Evolutionary conservation across 2,797 vertebrate genomes (phyloP).

Genomic region (Phrynocephalus vlangalii): DNA sequence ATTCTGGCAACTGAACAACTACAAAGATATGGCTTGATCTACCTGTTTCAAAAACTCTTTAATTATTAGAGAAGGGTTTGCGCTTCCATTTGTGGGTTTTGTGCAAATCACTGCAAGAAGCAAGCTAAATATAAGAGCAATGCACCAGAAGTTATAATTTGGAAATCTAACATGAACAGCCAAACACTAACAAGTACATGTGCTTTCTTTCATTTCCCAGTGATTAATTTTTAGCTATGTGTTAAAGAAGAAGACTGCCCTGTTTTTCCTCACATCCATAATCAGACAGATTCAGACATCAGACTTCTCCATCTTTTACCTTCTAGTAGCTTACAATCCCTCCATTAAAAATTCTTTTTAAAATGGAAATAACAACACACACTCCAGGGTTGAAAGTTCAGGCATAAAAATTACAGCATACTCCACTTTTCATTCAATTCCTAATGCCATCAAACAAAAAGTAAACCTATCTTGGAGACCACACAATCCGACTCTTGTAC

Average conservation of each 20-base stretch:
- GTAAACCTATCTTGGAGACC: not conserved
- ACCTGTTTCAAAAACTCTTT: not conserved
- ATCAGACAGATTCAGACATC: slow-evolving; percentile 50
- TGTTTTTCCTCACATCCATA: slow-evolving; percentile 42
- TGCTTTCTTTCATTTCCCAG: slow-evolving; percentile 17
- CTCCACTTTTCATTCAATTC: slow-evolving; percentile 30
- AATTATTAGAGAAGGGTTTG: not conserved
- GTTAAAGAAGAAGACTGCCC: slow-evolving; percentile 34
- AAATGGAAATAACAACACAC: slow-evolving; percentile 60
- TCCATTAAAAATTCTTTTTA: slow-evolving; percentile 43
- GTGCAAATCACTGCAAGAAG: slow-evolving; percentile 33
- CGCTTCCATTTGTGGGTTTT: not conserved
- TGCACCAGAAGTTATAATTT: slow-evolving; percentile 24
- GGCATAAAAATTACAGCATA: not conserved
- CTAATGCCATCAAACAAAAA: slow-evolving; percentile 1
- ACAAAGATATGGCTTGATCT: slow-evolving; percentile 19
- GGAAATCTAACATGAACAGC: not conserved
- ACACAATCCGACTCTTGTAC: slow-evolving; percentile 16
- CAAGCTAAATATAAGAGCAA: slow-evolving; percentile 29
- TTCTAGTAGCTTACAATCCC: slow-evolving; percentile 5
- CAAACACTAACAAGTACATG: slow-evolving; percentile 39
- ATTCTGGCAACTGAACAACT: not conserved
- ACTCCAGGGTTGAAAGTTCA: slow-evolving; percentile 41
- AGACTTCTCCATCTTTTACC: slow-evolving; percentile 47
- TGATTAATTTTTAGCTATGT: not conserved